Percentiles rank a stretch among this genome's conserved stretches.
phyloP scores from a whole-genome alignment of 2,888 invertebrate genomes.

The Aphidius colemani region DNA sequence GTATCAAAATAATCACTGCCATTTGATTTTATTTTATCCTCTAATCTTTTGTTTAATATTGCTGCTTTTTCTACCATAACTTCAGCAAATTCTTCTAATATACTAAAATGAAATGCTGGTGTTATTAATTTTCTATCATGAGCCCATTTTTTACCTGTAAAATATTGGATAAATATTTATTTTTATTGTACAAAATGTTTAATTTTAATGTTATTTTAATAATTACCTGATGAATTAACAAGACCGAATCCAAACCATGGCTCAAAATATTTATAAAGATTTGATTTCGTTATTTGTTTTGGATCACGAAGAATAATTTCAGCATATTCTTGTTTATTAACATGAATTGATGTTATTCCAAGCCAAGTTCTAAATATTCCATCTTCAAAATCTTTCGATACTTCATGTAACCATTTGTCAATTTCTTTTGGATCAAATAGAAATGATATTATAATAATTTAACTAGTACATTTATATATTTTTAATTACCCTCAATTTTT shows the following conservation, averaged over 20 bases:
- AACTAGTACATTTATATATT: too few relatives aligned
- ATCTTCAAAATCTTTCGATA: constrained; percentile 35
- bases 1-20: constrained; percentile 58
- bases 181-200: too few relatives aligned
- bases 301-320: constrained; percentile 56
- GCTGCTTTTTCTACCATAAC: constrained; percentile 61
- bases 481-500: too few relatives aligned
- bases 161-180: too few relatives aligned
- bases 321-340: constrained; percentile 42
- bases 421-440: too few relatives aligned
- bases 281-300: constrained; percentile 61
- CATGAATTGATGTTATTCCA: constrained; percentile 31
- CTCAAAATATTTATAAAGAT: constrained; percentile 55
- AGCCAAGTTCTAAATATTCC: constrained; percentile 42
- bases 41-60: constrained; percentile 58
- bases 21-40: constrained; percentile 33
- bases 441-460: too few relatives aligned
- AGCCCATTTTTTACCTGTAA: constrained; percentile 60
- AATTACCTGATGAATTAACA: constrained; percentile 58
- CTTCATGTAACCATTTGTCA: constrained; percentile 32
- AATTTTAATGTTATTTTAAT: too few relatives aligned
- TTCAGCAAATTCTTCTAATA: constrained; percentile 61
- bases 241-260: constrained; percentile 63
- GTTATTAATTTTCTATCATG: constrained; percentile 64
- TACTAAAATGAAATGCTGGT: constrained; percentile 63